Evolutionary conservation across 2,888 invertebrate species (phyloP), one percentile per base, ranked within the genome.

Genomic region (Drepana falcataria): DNA sequence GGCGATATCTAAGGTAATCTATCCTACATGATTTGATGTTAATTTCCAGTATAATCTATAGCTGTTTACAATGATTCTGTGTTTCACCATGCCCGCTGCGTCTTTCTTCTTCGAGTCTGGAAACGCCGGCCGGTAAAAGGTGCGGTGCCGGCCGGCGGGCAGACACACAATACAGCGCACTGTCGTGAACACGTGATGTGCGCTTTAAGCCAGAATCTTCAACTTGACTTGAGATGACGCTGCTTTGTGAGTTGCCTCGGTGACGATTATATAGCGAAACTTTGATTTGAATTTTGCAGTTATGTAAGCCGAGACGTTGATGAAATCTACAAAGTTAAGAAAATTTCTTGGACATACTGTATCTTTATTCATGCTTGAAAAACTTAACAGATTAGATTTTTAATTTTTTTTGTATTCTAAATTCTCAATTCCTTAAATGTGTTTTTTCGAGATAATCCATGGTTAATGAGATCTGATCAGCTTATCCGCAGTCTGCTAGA

Each of bases 131-230:
- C 73, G 80, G 81, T 74, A 60, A 59, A 51, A 58, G 57, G 61
- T 53, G 60, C 55, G 55, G 53, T 58, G 63, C 48, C 76, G 73
- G 75, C 71, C 71, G 76, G 74, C 65, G 56, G 59, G 61, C 62
- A 56, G 56, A 66, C 60, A 49, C 52, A 64, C 65, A 49, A 35
- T 37, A 51, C 4, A 33, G 34, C 34, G 6, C 40, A 41, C 61
- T 77, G 74, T 73, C 73, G 66, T 65, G 57, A 69, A 69, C 77
- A 81, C 77, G 79, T 79, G 79, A 69, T 68, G 59, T 58, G 37
- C 55, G 60, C 56, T 47, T 52, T 40, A 9, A 9, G 6, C 41
- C 41, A 7, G 9, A 2, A 44, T 44, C 44, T 9, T 44, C 44
- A 9, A 6, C n/a, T n/a, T n/a, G n/a, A 44, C 44, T 9, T 44